A percentile compares a stretch with the other conserved stretches of the same genome.
Conservation (phyloP, 2,888 invertebrate genomes). For the Zaprionus obscuricornis region DNA sequence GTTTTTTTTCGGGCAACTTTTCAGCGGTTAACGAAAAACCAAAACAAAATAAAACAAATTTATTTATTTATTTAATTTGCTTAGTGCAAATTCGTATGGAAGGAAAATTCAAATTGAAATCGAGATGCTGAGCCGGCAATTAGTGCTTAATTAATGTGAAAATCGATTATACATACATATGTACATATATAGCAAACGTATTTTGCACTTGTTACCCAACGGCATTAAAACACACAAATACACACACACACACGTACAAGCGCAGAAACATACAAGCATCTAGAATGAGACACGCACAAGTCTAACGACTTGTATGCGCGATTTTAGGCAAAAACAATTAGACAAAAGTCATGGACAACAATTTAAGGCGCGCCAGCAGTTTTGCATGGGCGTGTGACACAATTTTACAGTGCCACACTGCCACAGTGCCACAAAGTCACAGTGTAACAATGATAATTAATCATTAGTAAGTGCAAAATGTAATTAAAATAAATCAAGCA, state of each 20-base stretch:
- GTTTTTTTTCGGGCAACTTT: conserved; percentile 23
- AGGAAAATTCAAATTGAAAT: conserved; percentile 6
- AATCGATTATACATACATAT: too few relatives aligned
- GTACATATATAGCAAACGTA: conserved; percentile 48
- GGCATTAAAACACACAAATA: conserved; percentile 11
- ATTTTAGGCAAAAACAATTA: conserved; percentile 22
- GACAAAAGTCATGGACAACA: conserved; percentile 9
- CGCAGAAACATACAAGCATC: not conserved
- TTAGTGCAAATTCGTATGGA: conserved; percentile 38
- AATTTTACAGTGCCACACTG: too few relatives aligned
- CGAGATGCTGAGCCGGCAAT: conserved; percentile 48
- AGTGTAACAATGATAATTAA: conserved; percentile 38
- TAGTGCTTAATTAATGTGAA: conserved; percentile 70
- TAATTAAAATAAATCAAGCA: conserved; percentile 51
- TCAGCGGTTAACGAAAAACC: too few relatives aligned
- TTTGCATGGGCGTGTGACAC: conserved; percentile 32
- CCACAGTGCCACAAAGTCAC: too few relatives aligned
- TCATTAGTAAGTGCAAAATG: conserved; percentile 48
- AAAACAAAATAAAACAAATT: conserved; percentile 29
- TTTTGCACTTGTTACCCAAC: conserved; percentile 31
- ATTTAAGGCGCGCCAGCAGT: conserved; percentile 8
- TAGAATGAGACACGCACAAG: too few relatives aligned
- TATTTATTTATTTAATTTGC: conserved; percentile 42
- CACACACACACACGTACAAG: not conserved
- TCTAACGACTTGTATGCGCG: conserved; percentile 14